Percentiles rank a stretch among this genome's conserved stretches.
phyloP scores from a whole-genome alignment of 37 sponge, comb jelly and placozoan genomes.

The Halichondria panicea region DNA sequence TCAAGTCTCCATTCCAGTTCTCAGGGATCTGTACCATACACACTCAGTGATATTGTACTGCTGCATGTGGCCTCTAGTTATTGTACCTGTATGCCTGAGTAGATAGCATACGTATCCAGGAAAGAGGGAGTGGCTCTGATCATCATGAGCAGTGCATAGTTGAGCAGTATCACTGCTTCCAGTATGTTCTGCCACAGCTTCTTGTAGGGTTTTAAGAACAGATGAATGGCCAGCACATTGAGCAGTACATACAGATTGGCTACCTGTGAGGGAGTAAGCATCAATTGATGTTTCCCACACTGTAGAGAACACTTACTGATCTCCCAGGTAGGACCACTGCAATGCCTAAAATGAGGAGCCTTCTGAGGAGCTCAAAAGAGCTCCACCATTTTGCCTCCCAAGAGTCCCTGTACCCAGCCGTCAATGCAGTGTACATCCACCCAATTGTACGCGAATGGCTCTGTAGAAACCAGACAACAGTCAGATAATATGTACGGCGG shows the following conservation, averaged over 20 bases:
- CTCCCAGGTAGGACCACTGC: slow-evolving; percentile 53
- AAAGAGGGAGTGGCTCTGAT: slow-evolving; percentile 27
- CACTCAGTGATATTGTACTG: too few relatives aligned
- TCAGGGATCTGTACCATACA: slow-evolving; percentile 3
- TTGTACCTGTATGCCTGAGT: slow-evolving; percentile 12
- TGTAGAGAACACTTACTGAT: slow-evolving; percentile 40
- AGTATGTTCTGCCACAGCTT: slow-evolving; percentile 44
- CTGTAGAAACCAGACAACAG: too few relatives aligned
- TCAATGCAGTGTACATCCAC: slow-evolving; percentile 18
- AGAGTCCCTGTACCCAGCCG: slow-evolving; percentile 48
- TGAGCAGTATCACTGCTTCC: slow-evolving; percentile 35
- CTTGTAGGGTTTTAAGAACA: slow-evolving; percentile 52
- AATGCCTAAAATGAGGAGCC: slow-evolving; percentile 34
- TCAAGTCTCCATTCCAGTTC: neutral
- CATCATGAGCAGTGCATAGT: slow-evolving; percentile 37
- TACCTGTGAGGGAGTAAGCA: slow-evolving; percentile 33
- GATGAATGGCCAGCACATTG: slow-evolving; percentile 20
- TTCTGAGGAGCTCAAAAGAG: slow-evolving; percentile 45
- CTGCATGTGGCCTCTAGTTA: neutral
- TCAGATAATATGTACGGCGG: too few relatives aligned
- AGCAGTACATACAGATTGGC: slow-evolving; percentile 25
- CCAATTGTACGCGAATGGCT: neutral
- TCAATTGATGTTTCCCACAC: neutral
- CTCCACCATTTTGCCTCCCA: slow-evolving; percentile 45
- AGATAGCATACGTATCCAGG: slow-evolving; percentile 15